Base-by-base conservation (phyloP, 2,113 vertebrate species). In the Gobiocypris rarus region DNA sequence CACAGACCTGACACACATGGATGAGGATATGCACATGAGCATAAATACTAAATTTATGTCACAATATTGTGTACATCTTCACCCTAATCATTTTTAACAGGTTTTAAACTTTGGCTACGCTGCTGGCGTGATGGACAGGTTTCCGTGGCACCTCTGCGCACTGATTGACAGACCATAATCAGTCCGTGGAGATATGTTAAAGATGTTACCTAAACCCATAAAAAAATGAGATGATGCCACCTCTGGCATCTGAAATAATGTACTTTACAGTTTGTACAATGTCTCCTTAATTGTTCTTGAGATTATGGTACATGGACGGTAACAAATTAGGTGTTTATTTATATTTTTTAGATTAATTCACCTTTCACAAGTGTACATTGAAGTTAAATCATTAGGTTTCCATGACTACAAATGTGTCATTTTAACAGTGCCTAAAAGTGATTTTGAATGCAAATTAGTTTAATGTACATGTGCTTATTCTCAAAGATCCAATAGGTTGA, bases 1-100 rank as follows among this genome's bases (percentile, higher is more conserved):
- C 59, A 77, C 83, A 69, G 24, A 74, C 71, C 56, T 48, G 24
- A 75, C 70, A 83, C 81, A 75, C 70, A 65, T 17, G 34, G 22
- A 54, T 52, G 61, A 31, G 26, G 41, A 67, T 28, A 67, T 50
- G 78, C 61, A 81, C 43, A 67, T 50, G 43, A 67, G 59, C 5
- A 61, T 63, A 81, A 81, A 81, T 67, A 79, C n/a, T 45, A 41
- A 81, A 48, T 81, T 81, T 63, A 63, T 81, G 78, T 67, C 59
- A 52, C 61, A 41, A 54, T 54, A 81, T 70, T 69, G 22, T 70
- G 48, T 70, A 54, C 41, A 54, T 81, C 10, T 24, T 70, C 79
- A 70, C 65, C 65, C 31, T 54, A 69, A 81, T 81, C 5, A 52
- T 24, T 22, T 63, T 67, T 4, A 81, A 54, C 61, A 54, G 79